phyloP scores from a whole-genome alignment of 2,888 invertebrate genomes.

The Sphaeridia pumilis region DNA sequence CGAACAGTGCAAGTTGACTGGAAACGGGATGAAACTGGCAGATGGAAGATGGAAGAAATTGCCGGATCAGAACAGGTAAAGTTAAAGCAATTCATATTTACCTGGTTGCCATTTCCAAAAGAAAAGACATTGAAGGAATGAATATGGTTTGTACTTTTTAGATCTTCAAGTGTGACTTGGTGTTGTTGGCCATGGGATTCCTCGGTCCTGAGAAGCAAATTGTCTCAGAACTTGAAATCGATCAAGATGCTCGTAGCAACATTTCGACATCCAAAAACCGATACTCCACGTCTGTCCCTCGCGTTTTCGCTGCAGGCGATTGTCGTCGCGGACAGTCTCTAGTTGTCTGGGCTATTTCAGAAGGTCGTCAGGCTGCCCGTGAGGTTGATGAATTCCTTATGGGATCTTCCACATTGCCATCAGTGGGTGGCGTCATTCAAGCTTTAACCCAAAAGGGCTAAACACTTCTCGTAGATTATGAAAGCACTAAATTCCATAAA shows the following conservation, averaged over 20 bases:
- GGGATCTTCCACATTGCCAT: conserved; percentile 67
- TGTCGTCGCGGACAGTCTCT: conserved; percentile 97
- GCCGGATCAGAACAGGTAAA: conserved; percentile 57
- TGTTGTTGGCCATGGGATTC: conserved; percentile 97
- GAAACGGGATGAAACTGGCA: conserved; percentile 74
- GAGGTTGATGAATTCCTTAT: conserved; percentile 78
- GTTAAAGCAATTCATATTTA: neutral
- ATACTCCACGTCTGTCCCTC: conserved; percentile 65
- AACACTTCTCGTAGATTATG: no score
- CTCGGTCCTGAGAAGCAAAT: conserved; percentile 86
- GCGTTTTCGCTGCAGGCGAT: conserved; percentile 94
- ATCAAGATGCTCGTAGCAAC: conserved; percentile 84
- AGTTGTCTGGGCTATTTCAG: conserved; percentile 97
- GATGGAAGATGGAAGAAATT: conserved; percentile 87
- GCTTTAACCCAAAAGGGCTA: conserved; percentile 36
- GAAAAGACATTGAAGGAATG: no score
- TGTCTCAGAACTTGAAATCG: conserved; percentile 62
- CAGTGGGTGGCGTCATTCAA: conserved; percentile 70
- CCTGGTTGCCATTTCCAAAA: no score
- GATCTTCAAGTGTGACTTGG: conserved; percentile 74
- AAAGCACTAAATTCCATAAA: no score
- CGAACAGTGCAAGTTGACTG: conserved; percentile 83
- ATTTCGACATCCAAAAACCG: conserved; percentile 65
- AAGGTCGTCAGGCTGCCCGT: conserved; percentile 94
- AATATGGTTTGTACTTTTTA: conserved; percentile 31